phyloP scores from a whole-genome alignment of 2,888 invertebrate genomes.

The Thysanoteuthis rhombus region DNA sequence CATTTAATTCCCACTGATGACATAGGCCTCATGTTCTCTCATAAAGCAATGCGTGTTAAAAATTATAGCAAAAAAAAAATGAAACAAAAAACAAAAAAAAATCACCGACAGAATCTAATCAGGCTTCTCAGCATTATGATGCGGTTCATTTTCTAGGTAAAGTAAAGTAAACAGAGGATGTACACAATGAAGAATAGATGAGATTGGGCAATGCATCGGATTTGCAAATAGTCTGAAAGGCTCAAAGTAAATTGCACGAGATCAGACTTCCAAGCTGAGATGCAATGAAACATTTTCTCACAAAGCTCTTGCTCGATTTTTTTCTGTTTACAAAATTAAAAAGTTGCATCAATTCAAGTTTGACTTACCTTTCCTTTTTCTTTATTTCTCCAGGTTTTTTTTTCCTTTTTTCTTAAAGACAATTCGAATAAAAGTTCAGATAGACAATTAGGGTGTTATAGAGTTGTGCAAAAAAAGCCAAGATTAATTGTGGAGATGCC shows the following conservation, averaged over 20 bases:
- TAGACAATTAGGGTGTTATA: slow-evolving; percentile 12
- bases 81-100: neutral
- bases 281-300: neutral
- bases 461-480: neutral
- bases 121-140: neutral
- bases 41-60: neutral
- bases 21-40: neutral
- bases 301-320: neutral
- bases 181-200: neutral
- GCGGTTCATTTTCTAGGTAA: neutral
- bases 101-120: neutral
- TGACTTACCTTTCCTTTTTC: neutral
- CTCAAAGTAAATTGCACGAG: neutral
- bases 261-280: neutral
- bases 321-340: neutral
- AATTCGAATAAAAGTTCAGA: neutral
- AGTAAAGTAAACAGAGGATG: neutral
- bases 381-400: neutral
- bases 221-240: neutral
- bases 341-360: neutral
- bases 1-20: neutral
- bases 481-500: neutral
- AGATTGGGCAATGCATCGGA: neutral
- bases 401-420: neutral
- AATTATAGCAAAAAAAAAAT: neutral